phyloP scores from a whole-genome alignment of 2,113 vertebrate species.

The Bubalus kerabau region DNA sequence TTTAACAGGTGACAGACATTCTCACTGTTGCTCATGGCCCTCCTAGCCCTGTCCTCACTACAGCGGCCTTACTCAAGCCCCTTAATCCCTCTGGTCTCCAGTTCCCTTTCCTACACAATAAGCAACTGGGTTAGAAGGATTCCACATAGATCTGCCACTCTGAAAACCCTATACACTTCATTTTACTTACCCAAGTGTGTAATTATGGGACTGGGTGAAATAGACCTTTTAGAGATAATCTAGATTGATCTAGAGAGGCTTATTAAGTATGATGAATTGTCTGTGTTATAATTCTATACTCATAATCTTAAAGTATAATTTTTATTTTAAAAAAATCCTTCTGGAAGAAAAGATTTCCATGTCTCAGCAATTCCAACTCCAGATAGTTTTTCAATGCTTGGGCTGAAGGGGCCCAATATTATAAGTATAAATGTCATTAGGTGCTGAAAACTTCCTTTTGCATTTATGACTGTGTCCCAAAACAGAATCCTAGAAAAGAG shows the following conservation, averaged over 20 bases:
- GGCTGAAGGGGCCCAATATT: not conserved
- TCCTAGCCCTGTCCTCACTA: not conserved
- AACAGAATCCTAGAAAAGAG: constrained; percentile 32
- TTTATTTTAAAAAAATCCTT: not conserved
- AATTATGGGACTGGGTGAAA: not conserved
- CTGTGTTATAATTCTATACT: not conserved
- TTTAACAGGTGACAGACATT: not conserved
- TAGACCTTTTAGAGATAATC: not conserved
- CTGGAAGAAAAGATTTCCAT: not conserved
- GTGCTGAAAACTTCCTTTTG: not conserved
- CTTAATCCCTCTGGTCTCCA: not conserved
- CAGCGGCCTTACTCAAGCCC: not conserved
- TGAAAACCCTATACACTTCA: not conserved
- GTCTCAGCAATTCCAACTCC: not conserved
- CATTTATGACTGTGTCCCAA: not conserved
- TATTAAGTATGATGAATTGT: not conserved
- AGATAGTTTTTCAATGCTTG: not conserved
- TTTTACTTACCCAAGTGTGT: not conserved
- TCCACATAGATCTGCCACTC: not conserved
- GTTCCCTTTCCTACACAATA: not conserved
- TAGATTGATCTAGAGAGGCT: not conserved
- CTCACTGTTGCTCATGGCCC: not conserved
- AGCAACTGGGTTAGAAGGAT: not conserved
- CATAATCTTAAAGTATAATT: not conserved
- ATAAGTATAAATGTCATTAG: constrained; percentile 8